Evolutionary conservation across 2,113 vertebrate species (phyloP).

Genomic region (Python bivittatus): DNA sequence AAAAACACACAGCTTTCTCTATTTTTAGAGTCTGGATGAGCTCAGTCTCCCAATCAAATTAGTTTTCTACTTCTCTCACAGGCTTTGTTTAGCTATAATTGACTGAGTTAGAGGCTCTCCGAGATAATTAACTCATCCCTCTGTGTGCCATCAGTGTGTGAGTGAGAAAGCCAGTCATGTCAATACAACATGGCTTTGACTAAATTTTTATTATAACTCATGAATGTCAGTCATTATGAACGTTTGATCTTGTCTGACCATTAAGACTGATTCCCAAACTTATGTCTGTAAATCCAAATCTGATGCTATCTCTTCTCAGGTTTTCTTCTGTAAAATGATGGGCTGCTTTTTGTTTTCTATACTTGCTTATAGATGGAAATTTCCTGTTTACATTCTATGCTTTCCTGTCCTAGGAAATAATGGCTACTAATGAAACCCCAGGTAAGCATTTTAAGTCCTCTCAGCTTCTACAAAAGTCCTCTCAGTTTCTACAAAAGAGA

Average conservation of each 20-base stretch:
- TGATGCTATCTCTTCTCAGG: neutral
- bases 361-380: neutral
- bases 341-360: neutral
- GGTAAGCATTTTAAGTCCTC: neutral
- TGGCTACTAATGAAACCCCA: neutral
- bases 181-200: neutral
- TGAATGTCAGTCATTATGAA: neutral
- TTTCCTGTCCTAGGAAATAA: neutral
- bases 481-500: neutral
- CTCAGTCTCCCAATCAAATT: neutral
- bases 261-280: neutral
- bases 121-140: neutral
- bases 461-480: neutral
- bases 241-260: neutral
- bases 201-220: neutral
- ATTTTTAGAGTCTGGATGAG: neutral
- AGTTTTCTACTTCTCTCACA: neutral
- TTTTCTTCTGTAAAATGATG: neutral
- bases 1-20: neutral
- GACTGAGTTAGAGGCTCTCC: neutral
- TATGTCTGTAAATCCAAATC: neutral
- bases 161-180: neutral
- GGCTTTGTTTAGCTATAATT: neutral
- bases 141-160: neutral
- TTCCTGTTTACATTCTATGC: neutral